Evolutionary conservation across 2,888 invertebrate genomes (phyloP).

Genomic region (Pristionchus japonicus): DNA sequence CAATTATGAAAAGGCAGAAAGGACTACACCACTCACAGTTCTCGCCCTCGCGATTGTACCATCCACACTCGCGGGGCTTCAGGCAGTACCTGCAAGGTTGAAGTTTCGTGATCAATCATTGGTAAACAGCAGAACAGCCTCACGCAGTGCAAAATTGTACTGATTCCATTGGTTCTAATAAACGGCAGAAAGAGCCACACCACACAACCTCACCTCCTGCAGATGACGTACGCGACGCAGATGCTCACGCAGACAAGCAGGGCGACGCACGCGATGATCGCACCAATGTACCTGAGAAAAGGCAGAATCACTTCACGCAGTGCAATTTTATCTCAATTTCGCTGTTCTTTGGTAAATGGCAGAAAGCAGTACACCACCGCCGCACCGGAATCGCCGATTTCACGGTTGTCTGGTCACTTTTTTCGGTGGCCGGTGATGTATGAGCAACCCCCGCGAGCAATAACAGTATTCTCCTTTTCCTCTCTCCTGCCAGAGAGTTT

Average conservation of each 20-base stretch:
- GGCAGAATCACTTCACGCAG: slow-evolving; percentile 22
- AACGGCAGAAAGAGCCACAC: no score
- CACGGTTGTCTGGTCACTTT: slow-evolving; percentile 29
- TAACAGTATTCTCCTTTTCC: slow-evolving; percentile 22
- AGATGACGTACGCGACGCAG: slow-evolving; percentile 34
- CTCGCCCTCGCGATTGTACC: slow-evolving; percentile 45
- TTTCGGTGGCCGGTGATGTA: slow-evolving; percentile 1
- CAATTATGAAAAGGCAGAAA: neutral
- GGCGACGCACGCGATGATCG: slow-evolving; percentile 1
- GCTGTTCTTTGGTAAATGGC: slow-evolving; percentile 21
- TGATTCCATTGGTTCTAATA: no score
- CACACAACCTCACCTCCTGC: neutral
- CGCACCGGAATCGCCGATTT: neutral
- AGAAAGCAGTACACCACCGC: slow-evolving; percentile 7
- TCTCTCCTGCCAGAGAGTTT: neutral
- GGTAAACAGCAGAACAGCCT: no score
- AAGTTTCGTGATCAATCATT: neutral
- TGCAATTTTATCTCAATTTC: neutral
- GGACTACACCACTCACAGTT: slow-evolving; percentile 6
- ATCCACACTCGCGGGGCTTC: slow-evolving; percentile 36
- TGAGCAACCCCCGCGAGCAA: neutral
- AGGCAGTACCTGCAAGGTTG: slow-evolving; percentile 29
- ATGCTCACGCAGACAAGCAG: neutral
- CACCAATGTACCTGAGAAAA: slow-evolving; percentile 45
- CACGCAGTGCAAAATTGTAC: no score